Conservation (phyloP, 1,140 invertebrate genomes). For the Phocides pigmalion region DNA sequence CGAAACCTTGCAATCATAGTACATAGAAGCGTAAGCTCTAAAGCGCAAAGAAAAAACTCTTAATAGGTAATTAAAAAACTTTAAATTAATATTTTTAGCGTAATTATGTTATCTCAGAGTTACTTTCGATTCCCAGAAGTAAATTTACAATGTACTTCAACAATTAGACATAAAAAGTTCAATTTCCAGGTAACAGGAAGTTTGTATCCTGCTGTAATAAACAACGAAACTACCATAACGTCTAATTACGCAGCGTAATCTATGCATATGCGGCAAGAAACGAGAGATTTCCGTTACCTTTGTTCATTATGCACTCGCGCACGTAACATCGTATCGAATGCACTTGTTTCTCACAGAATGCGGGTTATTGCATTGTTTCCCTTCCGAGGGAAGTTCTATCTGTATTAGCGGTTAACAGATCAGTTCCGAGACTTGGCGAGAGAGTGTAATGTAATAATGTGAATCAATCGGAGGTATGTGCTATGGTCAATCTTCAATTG, state of each 20-base stretch:
- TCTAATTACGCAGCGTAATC: slow-evolving; percentile 30
- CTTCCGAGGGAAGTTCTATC: slow-evolving; percentile 18
- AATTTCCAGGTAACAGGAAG: slow-evolving; percentile 21
- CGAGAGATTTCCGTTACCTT: slow-evolving; percentile 31
- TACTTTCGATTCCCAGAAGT: not conserved
- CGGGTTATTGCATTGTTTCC: slow-evolving; percentile 27
- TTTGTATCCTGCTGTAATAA: slow-evolving; percentile 25
- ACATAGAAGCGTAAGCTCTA: too few species aligned
- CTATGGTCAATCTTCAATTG: slow-evolving; percentile 26
- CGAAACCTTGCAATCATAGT: too few species aligned
- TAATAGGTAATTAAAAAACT: too few species aligned
- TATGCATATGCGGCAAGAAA: slow-evolving; percentile 29
- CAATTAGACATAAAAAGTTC: not conserved
- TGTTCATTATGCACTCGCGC: slow-evolving; percentile 31
- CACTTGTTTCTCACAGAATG: slow-evolving; percentile 29
- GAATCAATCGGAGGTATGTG: slow-evolving; percentile 25
- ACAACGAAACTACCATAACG: slow-evolving; percentile 30
- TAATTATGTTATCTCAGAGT: not conserved
- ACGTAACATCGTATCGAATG: slow-evolving; percentile 20
- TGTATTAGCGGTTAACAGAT: slow-evolving; percentile 24
- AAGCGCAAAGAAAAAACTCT: too few species aligned
- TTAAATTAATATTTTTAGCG: too few species aligned
- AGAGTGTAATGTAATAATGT: slow-evolving; percentile 12
- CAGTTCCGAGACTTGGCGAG: not conserved
- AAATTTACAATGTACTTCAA: not conserved